Evolutionary conservation across 2,888 invertebrate genomes (phyloP).

Genomic region (Agrochola litura): DNA sequence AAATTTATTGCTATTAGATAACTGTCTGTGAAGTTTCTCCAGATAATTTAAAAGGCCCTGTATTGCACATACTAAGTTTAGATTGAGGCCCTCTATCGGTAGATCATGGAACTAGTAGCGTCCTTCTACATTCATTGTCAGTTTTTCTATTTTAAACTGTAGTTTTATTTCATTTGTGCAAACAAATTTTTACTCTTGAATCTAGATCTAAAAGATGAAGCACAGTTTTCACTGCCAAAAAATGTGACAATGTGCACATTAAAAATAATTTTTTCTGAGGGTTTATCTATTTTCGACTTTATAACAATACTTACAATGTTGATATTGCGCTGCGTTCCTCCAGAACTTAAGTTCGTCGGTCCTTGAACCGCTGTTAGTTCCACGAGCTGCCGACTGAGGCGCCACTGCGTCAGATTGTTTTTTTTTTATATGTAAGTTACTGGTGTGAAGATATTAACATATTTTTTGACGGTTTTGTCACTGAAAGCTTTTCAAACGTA

Average conservation of each 20-base stretch:
- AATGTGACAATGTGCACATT: not conserved
- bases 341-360: not conserved
- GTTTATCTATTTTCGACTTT: not conserved
- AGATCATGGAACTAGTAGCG: not conserved
- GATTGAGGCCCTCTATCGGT: not conserved
- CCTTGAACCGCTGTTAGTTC: conserved; percentile 3
- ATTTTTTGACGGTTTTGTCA: not conserved
- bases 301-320: not conserved
- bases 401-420: not conserved
- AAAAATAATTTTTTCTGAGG: no score
- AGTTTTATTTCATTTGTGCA: not conserved
- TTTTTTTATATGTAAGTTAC: not conserved
- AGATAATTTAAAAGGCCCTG: not conserved
- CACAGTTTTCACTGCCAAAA: not conserved
- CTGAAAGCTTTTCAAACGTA: not conserved
- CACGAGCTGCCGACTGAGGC: conserved; percentile 12
- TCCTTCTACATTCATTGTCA: not conserved
- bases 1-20: no score
- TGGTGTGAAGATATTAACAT: not conserved
- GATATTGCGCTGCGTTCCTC: not conserved
- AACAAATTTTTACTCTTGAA: not conserved
- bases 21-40: not conserved
- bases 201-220: not conserved
- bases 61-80: not conserved
- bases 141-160: not conserved